Evolutionary conservation across 2,113 vertebrate species (phyloP).

Genomic region (Buteo buteo): DNA sequence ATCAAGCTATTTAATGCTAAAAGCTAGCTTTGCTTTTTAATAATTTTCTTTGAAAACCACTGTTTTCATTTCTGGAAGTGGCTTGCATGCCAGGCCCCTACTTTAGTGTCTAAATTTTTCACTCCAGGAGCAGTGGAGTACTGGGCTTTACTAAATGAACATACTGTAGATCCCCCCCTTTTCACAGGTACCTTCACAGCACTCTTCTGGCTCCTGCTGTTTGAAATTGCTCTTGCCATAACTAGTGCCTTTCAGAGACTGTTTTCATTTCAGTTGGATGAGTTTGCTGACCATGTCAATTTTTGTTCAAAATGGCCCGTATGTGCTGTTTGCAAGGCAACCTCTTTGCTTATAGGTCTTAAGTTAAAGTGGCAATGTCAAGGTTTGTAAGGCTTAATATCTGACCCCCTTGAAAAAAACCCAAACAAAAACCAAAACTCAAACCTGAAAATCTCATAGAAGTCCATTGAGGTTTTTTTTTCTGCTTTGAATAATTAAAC

Average conservation of each 20-base stretch:
- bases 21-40: background rate
- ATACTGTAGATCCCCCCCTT: background rate
- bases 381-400: background rate
- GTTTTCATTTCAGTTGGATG: background rate
- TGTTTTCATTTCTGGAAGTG: background rate
- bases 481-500: background rate
- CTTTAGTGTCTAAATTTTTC: background rate
- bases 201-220: background rate
- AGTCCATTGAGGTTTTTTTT: background rate
- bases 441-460: background rate
- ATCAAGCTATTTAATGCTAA: background rate
- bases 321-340: background rate
- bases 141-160: background rate
- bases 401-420: background rate
- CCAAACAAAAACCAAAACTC: background rate
- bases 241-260: background rate
- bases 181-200: background rate
- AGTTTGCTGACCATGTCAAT: background rate
- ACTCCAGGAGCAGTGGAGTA: background rate
- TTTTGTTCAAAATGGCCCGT: constrained; percentile 2
- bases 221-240: background rate
- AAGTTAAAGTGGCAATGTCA: background rate
- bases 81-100: background rate
- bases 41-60: background rate
- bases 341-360: background rate